phyloP scores from a whole-genome alignment of 2,888 invertebrate genomes.

The Drosophila rellima region DNA sequence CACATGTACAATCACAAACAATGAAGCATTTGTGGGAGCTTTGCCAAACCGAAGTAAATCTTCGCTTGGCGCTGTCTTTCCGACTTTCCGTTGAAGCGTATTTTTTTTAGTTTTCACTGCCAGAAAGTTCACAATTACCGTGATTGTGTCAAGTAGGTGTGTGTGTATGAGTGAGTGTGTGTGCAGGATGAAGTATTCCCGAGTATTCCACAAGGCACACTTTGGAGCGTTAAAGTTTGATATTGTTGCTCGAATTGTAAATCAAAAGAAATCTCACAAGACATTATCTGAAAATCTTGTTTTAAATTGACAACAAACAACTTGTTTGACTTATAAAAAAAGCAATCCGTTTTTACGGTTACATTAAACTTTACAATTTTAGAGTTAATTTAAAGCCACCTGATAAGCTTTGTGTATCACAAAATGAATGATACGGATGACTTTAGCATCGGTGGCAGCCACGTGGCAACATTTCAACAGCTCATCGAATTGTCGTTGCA shows the following conservation, averaged over 20 bases:
- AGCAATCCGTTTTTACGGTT: too few species aligned
- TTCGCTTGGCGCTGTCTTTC: constrained; percentile 59
- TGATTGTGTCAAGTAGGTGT: constrained; percentile 57
- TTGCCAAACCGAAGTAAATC: constrained; percentile 70
- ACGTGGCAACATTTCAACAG: constrained; percentile 7
- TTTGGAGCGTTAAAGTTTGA: constrained; percentile 50
- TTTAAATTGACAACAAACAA: constrained; percentile 21
- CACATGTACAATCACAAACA: constrained; percentile 12
- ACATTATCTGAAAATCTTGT: constrained; percentile 18
- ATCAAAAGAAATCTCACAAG: constrained; percentile 52
- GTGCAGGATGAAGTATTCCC: not conserved
- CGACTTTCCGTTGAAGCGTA: constrained; percentile 44
- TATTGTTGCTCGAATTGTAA: constrained; percentile 53
- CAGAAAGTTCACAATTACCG: constrained; percentile 69
- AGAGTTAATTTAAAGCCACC: too few species aligned
- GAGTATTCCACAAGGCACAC: constrained; percentile 59
- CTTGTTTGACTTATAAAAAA: not conserved
- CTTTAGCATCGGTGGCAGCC: constrained; percentile 1
- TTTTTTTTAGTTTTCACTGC: constrained; percentile 47
- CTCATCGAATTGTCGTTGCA: constrained; percentile 37
- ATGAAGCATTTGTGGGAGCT: constrained; percentile 51
- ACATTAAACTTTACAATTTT: too few species aligned
- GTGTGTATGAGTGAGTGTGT: constrained; percentile 13
- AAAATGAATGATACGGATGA: not conserved
- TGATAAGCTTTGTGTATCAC: too few species aligned